These are phyloP conservation scores for Schizothorax lantsangensis DNA, from an alignment of 2,797 vertebrate species.

Conservation along the genomic window DNA sequence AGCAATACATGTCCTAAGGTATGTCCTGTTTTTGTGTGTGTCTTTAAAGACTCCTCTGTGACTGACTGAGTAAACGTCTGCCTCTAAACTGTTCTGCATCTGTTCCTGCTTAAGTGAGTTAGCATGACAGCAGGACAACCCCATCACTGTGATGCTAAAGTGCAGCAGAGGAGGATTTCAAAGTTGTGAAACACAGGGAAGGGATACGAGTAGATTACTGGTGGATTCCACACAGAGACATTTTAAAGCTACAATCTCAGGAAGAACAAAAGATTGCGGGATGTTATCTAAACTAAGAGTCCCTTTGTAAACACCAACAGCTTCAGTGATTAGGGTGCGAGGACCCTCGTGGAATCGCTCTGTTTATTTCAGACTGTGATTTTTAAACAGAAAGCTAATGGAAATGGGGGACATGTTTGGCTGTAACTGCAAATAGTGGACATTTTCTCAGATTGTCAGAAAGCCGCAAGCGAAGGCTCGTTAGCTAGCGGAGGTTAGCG, in stretches of 20 bases:
- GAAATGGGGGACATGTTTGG: background rate
- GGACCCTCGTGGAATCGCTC: background rate
- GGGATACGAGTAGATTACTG: slow-evolving; percentile 16
- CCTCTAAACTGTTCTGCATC: slow-evolving; percentile 13
- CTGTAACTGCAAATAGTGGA: background rate
- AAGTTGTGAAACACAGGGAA: background rate
- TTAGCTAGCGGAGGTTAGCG: slow-evolving; percentile 31
- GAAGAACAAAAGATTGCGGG: background rate
- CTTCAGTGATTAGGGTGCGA: background rate
- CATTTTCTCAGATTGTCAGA: background rate
- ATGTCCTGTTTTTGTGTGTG: background rate
- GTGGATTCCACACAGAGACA: background rate
- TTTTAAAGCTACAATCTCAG: background rate
- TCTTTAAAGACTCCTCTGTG: slow-evolving; percentile 31
- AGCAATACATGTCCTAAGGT: background rate
- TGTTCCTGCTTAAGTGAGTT: slow-evolving; percentile 27
- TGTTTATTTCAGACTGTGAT: background rate
- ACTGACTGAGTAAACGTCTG: slow-evolving; percentile 32
- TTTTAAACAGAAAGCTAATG: background rate
- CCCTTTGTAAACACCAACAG: background rate
- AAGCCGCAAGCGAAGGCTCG: slow-evolving; percentile 6
- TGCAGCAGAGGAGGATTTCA: slow-evolving; percentile 5
- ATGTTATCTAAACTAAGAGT: background rate
- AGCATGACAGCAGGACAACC: slow-evolving; percentile 14
- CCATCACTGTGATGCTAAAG: background rate